Evolutionary conservation across 2,113 vertebrate genomes (phyloP).

Genomic region (Corythoichthys intestinalis): DNA sequence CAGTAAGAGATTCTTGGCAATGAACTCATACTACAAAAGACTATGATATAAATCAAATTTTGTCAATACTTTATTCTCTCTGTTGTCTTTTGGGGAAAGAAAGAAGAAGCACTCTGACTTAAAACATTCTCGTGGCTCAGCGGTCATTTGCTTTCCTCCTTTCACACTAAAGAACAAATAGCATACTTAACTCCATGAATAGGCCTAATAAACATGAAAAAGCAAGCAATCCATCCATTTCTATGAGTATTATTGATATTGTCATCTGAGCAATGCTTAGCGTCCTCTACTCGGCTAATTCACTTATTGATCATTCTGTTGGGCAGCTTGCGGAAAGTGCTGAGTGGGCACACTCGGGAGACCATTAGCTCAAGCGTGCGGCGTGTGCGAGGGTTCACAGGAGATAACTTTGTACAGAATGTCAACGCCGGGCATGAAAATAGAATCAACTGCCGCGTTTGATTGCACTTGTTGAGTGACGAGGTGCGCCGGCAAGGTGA

Average conservation of each 20-base stretch:
- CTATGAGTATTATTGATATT: not conserved
- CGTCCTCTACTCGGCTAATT: constrained; percentile 9
- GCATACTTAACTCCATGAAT: not conserved
- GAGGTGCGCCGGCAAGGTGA: not conserved
- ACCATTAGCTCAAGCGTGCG: constrained; percentile 15
- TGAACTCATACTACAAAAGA: too few relatives aligned
- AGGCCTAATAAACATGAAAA: not conserved
- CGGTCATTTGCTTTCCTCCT: not conserved
- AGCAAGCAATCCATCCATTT: not conserved
- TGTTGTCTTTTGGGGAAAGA: not conserved
- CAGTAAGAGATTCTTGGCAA: too few relatives aligned
- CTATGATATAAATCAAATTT: too few relatives aligned
- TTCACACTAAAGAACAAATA: not conserved
- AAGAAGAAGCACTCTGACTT: not conserved
- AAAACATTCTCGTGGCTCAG: not conserved
- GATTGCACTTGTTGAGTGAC: not conserved
- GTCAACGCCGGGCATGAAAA: constrained; percentile 6
- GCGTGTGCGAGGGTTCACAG: not conserved
- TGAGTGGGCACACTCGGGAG: constrained; percentile 33
- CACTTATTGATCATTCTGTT: constrained; percentile 44
- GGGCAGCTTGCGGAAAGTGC: constrained; percentile 15
- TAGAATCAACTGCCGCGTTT: constrained; percentile 8
- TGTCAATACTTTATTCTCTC: too few relatives aligned
- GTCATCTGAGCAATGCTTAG: not conserved
- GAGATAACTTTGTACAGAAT: constrained; percentile 6